A percentile compares a stretch with the other conserved stretches of the same genome.
phyloP scores from a whole-genome alignment of 1,140 invertebrate genomes.

The Patella vulgata region DNA sequence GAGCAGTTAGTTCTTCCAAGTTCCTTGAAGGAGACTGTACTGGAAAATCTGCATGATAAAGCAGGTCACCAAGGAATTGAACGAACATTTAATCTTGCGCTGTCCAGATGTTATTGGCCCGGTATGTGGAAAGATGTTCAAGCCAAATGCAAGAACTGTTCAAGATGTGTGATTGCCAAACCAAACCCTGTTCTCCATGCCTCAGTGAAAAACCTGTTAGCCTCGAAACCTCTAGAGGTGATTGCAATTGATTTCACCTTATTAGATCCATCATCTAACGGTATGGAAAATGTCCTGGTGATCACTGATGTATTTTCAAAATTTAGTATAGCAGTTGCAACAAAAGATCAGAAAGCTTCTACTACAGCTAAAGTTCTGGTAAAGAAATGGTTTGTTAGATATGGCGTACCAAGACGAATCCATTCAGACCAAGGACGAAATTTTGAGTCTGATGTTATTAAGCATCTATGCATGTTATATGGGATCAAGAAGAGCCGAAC shows the following conservation, averaged over 20 bases:
- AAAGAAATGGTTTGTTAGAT: slow-evolving; percentile 26
- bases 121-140: slow-evolving; percentile 22
- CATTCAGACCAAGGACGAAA: slow-evolving; percentile 25
- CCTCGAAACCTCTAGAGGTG: slow-evolving; percentile 25
- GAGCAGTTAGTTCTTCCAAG: slow-evolving; percentile 19
- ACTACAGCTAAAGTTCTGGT: slow-evolving; percentile 20
- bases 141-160: slow-evolving; percentile 10
- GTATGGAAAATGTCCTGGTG: slow-evolving; percentile 36
- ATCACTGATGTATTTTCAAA: slow-evolving; percentile 40
- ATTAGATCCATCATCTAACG: slow-evolving; percentile 15
- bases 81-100: slow-evolving; percentile 15
- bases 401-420: slow-evolving; percentile 22
- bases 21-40: slow-evolving; percentile 12
- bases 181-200: slow-evolving; percentile 9
- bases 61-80: slow-evolving; percentile 29
- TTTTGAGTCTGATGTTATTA: too few species aligned
- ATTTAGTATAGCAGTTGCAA: slow-evolving; percentile 23
- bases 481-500: slow-evolving; percentile 26
- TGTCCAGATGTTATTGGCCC: slow-evolving; percentile 29
- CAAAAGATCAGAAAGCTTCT: slow-evolving; percentile 19
- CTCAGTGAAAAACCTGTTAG: slow-evolving; percentile 14
- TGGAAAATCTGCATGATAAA: slow-evolving; percentile 22
- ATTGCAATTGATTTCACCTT: slow-evolving; percentile 30
- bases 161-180: slow-evolving; percentile 28
- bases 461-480: too few species aligned